Conservation (phyloP, 2,113 vertebrate species). For the Xyrauchen texanus region DNA sequence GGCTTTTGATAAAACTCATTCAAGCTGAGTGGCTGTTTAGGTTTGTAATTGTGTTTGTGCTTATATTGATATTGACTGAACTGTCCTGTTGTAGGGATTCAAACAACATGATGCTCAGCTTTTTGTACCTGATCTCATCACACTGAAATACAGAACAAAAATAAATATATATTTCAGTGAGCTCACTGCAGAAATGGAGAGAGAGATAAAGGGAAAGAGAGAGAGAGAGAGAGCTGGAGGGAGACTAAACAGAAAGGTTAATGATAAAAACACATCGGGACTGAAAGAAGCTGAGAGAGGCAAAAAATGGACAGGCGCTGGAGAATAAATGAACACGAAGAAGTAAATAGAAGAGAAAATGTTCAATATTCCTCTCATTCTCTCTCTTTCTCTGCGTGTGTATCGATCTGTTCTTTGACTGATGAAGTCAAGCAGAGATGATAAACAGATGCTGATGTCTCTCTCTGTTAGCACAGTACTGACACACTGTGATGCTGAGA, state of each 20-base stretch:
- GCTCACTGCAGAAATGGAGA: neutral
- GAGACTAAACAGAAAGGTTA: conserved; percentile 35
- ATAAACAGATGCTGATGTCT: conserved; percentile 44
- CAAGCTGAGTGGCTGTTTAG: conserved; percentile 11
- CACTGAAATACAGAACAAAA: conserved; percentile 14
- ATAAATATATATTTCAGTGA: conserved; percentile 25
- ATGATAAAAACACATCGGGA: conserved; percentile 17
- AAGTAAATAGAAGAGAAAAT: conserved; percentile 47
- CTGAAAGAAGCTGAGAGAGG: conserved; percentile 32
- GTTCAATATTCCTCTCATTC: neutral
- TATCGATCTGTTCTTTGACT: conserved; percentile 31
- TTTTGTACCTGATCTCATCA: conserved; percentile 35
- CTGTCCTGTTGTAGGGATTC: neutral
- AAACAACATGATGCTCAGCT: conserved; percentile 1
- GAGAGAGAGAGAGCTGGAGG: conserved; percentile 3
- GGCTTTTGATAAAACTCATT: neutral
- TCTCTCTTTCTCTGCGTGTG: conserved; percentile 15
- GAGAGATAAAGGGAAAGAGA: neutral
- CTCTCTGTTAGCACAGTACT: conserved; percentile 12
- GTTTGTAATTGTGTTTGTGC: conserved; percentile 30
- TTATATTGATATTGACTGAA: conserved; percentile 27
- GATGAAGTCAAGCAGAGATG: conserved; percentile 46
- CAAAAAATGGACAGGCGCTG: conserved; percentile 51
- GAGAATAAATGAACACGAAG: conserved; percentile 48
- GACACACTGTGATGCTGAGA: conserved; percentile 21